Conservation (phyloP, 1,140 invertebrate genomes). For the Tyrophagus putrescentiae region DNA sequence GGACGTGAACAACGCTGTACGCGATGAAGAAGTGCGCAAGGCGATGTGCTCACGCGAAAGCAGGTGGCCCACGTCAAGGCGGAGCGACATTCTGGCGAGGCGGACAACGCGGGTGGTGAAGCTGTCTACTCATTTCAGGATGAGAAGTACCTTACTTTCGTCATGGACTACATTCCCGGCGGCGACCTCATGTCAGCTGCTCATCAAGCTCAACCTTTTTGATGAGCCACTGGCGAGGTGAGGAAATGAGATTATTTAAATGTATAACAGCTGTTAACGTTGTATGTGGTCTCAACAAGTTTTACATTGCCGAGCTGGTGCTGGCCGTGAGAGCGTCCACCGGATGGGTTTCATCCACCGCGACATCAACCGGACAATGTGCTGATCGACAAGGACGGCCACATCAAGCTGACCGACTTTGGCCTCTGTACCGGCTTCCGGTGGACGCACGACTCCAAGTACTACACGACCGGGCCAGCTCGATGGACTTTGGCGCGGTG, state of each 20-base stretch:
- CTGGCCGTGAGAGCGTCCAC: constrained; percentile 98
- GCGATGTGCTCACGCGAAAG: constrained; percentile 99
- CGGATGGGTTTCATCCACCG: constrained; percentile 98
- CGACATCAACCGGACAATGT: constrained; percentile 98
- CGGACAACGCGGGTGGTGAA: constrained; percentile 95
- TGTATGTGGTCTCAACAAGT: too few species aligned
- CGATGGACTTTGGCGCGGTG: constrained; percentile 63
- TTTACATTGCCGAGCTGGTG: constrained; percentile 96
- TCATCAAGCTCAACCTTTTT: constrained; percentile 98
- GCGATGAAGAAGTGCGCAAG: constrained; percentile 98
- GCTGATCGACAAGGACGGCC: constrained; percentile 85
- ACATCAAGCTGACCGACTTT: constrained; percentile 97
- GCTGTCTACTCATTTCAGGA: constrained; percentile 99
- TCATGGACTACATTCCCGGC: constrained; percentile 99
- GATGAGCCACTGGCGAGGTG: constrained; percentile 94
- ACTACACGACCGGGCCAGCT: constrained; percentile 97
- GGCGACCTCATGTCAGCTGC: constrained; percentile 99
- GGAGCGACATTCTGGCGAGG: constrained; percentile 93
- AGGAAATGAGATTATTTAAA: too few species aligned
- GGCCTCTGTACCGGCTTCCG: constrained; percentile 97
- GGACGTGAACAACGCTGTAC: constrained; percentile 86
- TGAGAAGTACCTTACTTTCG: constrained; percentile 93
- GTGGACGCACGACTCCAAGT: constrained; percentile 96
- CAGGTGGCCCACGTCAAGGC: constrained; percentile 97
- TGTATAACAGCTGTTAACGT: too few species aligned